Evolutionary conservation across 2,113 vertebrate species (phyloP).

Genomic region (Falco punctatus): DNA sequence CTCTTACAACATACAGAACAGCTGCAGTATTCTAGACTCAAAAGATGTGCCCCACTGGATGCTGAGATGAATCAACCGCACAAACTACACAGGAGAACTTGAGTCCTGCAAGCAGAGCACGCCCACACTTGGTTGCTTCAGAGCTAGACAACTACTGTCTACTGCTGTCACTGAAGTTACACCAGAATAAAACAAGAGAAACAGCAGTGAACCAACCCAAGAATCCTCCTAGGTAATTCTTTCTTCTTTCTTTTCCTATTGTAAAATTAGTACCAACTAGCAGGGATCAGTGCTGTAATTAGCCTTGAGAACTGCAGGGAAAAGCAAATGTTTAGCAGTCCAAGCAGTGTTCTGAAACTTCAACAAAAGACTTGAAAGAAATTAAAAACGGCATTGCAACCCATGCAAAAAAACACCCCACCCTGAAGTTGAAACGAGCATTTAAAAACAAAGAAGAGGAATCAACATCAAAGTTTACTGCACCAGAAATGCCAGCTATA

Average conservation of each 20-base stretch:
- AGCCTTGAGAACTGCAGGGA: neutral
- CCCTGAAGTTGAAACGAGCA: neutral
- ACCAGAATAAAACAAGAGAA: neutral
- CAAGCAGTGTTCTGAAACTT: neutral
- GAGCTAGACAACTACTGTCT: too few relatives aligned
- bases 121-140: neutral
- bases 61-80: neutral
- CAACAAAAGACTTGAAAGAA: neutral
- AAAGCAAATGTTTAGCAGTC: neutral
- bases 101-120: neutral
- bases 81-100: neutral
- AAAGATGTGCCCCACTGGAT: neutral
- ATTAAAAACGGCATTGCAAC: neutral
- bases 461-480: neutral
- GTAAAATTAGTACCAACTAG: neutral
- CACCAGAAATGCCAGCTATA: neutral
- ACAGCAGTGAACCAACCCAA: neutral
- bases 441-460: constrained; percentile 5
- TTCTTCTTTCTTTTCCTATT: neutral
- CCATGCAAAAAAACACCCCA: neutral
- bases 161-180: neutral
- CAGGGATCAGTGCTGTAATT: neutral
- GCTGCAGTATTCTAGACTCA: neutral
- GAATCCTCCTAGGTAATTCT: neutral
- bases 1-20: neutral